Evolutionary conservation across 2,113 vertebrate genomes (phyloP).

Genomic region (Diadophis punctatus): DNA sequence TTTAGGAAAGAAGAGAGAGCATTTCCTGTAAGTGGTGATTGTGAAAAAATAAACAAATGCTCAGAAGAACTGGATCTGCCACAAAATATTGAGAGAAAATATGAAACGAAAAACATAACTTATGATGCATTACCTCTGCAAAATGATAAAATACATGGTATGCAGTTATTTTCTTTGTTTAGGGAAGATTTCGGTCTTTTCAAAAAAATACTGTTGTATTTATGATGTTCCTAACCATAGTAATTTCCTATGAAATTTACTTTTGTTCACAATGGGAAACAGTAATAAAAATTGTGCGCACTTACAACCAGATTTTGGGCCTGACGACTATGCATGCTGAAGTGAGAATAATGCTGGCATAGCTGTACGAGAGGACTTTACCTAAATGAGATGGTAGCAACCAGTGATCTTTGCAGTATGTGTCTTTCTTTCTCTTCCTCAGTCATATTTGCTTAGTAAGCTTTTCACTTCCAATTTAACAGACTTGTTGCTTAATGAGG

Average conservation of each 20-base stretch:
- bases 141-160: background rate
- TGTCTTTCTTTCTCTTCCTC: background rate
- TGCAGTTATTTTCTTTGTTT: conserved; percentile 4
- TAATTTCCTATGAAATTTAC: background rate
- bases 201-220: background rate
- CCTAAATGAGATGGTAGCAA: background rate
- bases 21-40: fast-evolving
- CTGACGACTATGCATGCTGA: background rate
- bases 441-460: background rate
- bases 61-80: fast-evolving
- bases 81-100: fast-evolving
- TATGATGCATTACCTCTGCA: background rate
- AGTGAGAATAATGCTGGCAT: background rate
- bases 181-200: background rate
- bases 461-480: background rate
- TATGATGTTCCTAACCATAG: background rate
- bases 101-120: background rate
- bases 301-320: background rate
- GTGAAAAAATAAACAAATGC: fast-evolving
- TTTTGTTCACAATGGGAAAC: background rate
- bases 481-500: background rate
- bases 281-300: background rate
- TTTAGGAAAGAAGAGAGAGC: conserved; percentile 14
- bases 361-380: background rate
- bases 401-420: background rate